A percentile compares a stretch with the other conserved stretches of the same genome.
These are phyloP conservation scores for Enteromius paludinosus DNA, from an alignment of 2,797 vertebrate species.

Conservation along the genomic window DNA sequence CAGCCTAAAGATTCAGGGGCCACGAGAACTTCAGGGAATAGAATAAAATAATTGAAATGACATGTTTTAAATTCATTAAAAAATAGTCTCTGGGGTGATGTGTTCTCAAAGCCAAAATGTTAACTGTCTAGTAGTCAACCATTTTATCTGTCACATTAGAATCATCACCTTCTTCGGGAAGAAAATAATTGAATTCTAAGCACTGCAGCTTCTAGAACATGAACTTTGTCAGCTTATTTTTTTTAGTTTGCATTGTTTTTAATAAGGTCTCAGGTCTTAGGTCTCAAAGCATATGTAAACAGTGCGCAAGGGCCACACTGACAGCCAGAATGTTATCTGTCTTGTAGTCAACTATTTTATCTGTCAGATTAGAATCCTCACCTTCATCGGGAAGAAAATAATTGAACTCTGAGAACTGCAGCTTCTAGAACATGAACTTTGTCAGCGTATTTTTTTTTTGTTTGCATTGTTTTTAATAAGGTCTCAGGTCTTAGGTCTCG, in stretches of 20 bases:
- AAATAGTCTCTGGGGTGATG: not conserved
- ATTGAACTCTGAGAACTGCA: too few species aligned
- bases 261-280: not conserved
- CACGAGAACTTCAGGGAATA: not conserved
- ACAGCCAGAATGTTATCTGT: not conserved
- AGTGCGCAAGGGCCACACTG: not conserved
- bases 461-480: too few species aligned
- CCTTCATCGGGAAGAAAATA: too few species aligned
- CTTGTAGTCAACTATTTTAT: too few species aligned
- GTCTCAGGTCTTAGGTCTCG: too few species aligned
- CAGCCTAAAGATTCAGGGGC: not conserved
- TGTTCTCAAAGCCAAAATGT: not conserved
- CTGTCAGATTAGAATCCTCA: too few species aligned
- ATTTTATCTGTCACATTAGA: not conserved
- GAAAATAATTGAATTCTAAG: not conserved
- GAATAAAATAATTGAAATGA: not conserved
- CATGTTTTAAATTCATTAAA: not conserved
- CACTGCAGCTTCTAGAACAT: not conserved
- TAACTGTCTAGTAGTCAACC: not conserved
- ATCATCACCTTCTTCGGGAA: not conserved
- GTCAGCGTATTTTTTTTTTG: too few species aligned
- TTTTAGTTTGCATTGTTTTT: not conserved
- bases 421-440: too few species aligned
- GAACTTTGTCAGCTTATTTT: not conserved
- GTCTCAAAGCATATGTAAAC: not conserved